Evolutionary conservation across 2,113 vertebrate species (phyloP), one percentile per base, ranked within the genome.

Genomic region (Pachycephala philippinensis): DNA sequence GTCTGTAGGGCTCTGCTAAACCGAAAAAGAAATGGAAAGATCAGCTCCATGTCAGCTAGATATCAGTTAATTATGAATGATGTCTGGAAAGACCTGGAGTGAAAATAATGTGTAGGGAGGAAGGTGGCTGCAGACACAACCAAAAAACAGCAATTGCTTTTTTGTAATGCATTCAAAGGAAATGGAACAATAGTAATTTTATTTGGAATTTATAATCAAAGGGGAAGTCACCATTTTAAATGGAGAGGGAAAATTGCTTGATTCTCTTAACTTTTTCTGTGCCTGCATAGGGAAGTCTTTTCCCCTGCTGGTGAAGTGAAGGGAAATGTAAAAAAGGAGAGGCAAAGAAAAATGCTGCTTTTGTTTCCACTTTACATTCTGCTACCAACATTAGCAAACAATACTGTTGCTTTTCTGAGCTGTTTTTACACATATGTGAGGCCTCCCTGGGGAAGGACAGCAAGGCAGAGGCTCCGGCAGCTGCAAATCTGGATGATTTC

Each of bases 211-310:
- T 81, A 45, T 88, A 82, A 84, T 81, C 85, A 86, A 70, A 83
- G 79, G 66, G 54, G 66, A 77, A 65, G n/a, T 53, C 49, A 30
- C 39, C 14, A 4, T 86, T 90, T 65, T 88, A 63, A 52, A 22
- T 83, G n/a, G 56, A 86, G 89, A 81, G 72, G 49, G 85, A 91
- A 96, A 95, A 95, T 89, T 87, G 82, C 76, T 83, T 66, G 72
- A 76, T 81, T 86, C 77, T 89, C 63, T 90, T 87, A 65, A 40
- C 54, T 70, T 59, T 63, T 80, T 57, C 44, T 61, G 26, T 57
- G 63, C 65, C 50, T 81, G 53, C 8, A 0, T 12, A n/a, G 54
- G 68, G 59, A 84, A 54, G 6, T 37, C 16, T 39, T 95, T 85
- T 52, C 10, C 52, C 49, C 81, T 23, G 27, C 76, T 63, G 11